Conservation (phyloP, 2,797 vertebrate species). For the Diceros bicornis region DNA sequence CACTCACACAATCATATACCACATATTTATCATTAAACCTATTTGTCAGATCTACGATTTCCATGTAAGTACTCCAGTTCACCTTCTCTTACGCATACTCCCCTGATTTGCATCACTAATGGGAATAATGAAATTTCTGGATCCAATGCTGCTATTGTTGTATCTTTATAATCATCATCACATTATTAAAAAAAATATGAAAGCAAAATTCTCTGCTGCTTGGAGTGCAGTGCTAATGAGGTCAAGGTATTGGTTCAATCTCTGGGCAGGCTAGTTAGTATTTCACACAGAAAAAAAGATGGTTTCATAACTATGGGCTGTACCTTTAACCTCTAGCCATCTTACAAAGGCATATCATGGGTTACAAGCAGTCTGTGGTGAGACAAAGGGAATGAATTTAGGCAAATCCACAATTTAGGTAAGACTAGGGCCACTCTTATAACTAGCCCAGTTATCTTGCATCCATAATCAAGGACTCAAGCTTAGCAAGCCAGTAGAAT, state of each 20-base stretch:
- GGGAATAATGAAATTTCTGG: constrained; percentile 66
- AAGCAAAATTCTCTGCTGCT: constrained; percentile 66
- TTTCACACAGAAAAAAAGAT: not conserved
- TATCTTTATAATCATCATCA: constrained; percentile 66
- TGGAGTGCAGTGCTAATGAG: constrained; percentile 67
- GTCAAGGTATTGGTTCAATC: constrained; percentile 31
- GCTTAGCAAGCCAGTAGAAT: not conserved
- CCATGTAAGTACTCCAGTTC: not conserved
- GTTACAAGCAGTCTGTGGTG: not conserved
- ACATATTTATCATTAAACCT: not conserved
- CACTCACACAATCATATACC: not conserved
- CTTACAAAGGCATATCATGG: not conserved
- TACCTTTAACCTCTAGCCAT: not conserved
- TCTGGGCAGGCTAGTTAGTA: not conserved
- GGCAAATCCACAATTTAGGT: not conserved
- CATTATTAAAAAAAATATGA: constrained; percentile 76
- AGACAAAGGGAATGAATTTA: not conserved
- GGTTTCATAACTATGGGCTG: not conserved
- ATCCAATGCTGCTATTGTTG: constrained; percentile 27
- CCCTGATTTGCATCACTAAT: constrained; percentile 71
- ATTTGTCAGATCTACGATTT: constrained; percentile 33
- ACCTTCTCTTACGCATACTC: constrained; percentile 2
- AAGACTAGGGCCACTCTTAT: not conserved
- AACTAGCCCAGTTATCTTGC: not conserved
- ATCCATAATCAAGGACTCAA: not conserved